Evolutionary conservation across 2,888 invertebrate genomes (phyloP).

Genomic region (Rotaria magnacalcarata): DNA sequence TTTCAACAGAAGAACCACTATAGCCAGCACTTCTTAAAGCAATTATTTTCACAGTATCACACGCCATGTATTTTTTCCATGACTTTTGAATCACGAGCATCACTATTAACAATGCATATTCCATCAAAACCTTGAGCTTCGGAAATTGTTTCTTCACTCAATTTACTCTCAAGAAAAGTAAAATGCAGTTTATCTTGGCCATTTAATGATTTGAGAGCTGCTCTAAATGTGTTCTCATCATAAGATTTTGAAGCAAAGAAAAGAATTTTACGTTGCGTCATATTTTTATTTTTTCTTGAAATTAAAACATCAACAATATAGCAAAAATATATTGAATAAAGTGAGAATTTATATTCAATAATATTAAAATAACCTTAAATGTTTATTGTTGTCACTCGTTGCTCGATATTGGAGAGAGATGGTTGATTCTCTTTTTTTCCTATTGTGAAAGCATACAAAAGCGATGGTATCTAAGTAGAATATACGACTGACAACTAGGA

Average conservation of each 20-base stretch:
- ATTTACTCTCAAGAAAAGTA: constrained; percentile 12
- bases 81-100: background rate
- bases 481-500: background rate
- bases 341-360: background rate
- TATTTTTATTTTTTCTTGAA: background rate
- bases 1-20: background rate
- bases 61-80: background rate
- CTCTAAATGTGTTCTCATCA: constrained; percentile 33
- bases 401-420: background rate
- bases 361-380: background rate
- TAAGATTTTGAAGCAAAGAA: constrained; percentile 40
- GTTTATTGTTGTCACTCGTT: background rate
- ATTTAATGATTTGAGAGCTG: background rate
- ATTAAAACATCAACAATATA: background rate
- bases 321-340: background rate
- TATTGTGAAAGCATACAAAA: background rate
- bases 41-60: constrained; percentile 1
- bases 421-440: background rate
- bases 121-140: background rate
- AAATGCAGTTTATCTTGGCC: constrained; percentile 17
- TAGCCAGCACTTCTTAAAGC: constrained; percentile 35
- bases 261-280: constrained; percentile 22
- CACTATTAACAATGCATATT: background rate
- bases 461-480: background rate
- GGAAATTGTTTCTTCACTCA: background rate